A percentile compares a stretch with the other conserved stretches of the same genome.
Conservation (phyloP, 2,113 vertebrate species). For the Psophia crepitans region DNA sequence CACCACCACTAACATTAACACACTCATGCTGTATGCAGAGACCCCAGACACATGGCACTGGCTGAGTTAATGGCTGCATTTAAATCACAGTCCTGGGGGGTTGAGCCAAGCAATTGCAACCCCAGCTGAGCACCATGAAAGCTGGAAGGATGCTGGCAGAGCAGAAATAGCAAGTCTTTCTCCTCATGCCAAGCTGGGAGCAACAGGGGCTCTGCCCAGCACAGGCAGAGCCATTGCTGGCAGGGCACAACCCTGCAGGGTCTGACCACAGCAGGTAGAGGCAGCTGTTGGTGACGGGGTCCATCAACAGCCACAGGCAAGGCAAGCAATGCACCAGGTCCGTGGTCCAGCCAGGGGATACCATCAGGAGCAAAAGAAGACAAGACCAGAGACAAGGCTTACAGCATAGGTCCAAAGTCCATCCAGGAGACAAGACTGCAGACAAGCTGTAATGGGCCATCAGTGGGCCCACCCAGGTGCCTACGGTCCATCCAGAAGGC, state of each 20-base stretch:
- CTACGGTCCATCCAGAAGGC: no score
- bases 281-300: background rate
- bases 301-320: background rate
- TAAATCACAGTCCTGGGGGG: background rate
- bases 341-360: no score
- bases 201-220: background rate
- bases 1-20: accelerated
- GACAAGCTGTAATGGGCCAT: accelerated
- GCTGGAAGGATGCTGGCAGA: accelerated
- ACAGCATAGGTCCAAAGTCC: background rate
- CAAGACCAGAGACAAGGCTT: background rate
- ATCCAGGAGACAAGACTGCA: background rate
- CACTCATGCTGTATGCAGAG: background rate
- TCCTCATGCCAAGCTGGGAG: background rate
- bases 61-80: background rate
- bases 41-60: background rate
- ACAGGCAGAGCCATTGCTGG: background rate
- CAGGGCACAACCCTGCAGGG: background rate
- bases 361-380: no score
- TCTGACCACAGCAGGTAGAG: accelerated
- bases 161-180: background rate
- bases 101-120: no score
- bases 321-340: background rate
- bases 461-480: accelerated
- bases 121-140: background rate